Percentiles rank a stretch among this genome's conserved stretches.
Evolutionary conservation across 2,113 vertebrate genomes (phyloP).

Genomic region (Furnarius figulus): DNA sequence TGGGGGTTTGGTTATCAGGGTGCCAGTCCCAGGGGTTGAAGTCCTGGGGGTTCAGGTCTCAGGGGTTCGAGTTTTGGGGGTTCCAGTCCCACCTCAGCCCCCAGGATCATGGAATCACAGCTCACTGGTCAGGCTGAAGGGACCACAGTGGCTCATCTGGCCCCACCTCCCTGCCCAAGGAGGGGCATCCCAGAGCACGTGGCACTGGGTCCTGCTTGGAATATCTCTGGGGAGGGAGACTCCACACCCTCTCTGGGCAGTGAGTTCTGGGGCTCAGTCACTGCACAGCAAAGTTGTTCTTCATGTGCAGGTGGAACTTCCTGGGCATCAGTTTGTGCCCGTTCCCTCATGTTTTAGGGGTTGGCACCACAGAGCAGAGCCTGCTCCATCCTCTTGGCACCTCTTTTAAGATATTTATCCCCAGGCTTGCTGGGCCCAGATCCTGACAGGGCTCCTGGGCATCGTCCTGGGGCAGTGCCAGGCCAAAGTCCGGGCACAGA

Average conservation of each 20-base stretch:
- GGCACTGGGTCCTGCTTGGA: neutral
- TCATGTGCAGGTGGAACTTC: accelerated
- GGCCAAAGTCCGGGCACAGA: neutral
- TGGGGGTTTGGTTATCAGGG: too few relatives aligned
- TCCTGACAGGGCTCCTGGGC: neutral
- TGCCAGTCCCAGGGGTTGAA: too few relatives aligned
- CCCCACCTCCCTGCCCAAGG: neutral
- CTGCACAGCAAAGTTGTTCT: neutral
- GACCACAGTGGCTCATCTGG: neutral
- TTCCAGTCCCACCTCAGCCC: too few relatives aligned
- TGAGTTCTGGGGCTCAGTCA: accelerated
- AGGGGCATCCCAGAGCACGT: neutral
- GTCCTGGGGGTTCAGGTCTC: too few relatives aligned
- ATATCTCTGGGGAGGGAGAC: accelerated
- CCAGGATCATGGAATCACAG: too few relatives aligned
- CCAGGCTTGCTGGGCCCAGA: too few relatives aligned
- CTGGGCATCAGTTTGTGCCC: neutral
- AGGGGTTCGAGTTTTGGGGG: too few relatives aligned
- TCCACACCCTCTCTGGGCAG: accelerated
- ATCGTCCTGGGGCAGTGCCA: neutral
- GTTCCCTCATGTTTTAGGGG: neutral
- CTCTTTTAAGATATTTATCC: too few relatives aligned
- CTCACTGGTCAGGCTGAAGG: too few relatives aligned
- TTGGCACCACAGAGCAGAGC: neutral
- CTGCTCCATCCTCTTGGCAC: neutral